phyloP scores from a whole-genome alignment of 2,888 invertebrate genomes.

The Lasius platythorax region DNA sequence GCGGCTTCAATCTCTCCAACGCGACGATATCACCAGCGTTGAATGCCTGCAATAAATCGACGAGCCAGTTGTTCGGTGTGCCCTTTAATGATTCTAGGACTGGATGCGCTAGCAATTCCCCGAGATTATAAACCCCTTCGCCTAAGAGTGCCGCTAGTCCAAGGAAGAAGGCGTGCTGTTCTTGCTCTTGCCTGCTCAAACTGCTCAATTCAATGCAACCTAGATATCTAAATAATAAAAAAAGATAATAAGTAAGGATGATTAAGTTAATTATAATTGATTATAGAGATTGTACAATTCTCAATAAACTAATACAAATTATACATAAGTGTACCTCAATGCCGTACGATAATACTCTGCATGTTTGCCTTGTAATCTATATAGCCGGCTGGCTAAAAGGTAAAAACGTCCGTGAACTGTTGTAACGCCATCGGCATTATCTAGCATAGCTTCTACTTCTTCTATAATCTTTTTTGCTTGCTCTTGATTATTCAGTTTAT shows the following conservation, averaged over 20 bases:
- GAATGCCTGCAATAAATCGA: slow-evolving; percentile 94
- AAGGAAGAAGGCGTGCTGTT: slow-evolving; percentile 95
- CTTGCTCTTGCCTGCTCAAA: slow-evolving; percentile 89
- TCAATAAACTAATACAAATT: not conserved
- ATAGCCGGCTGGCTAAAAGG: slow-evolving; percentile 96
- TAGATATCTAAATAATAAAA: slow-evolving; percentile 87
- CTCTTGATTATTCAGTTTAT: slow-evolving; percentile 92
- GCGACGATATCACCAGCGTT: slow-evolving; percentile 93
- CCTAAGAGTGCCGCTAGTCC: slow-evolving; percentile 98
- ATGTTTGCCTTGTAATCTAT: slow-evolving; percentile 94
- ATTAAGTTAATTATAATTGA: not conserved
- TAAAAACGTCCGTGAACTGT: slow-evolving; percentile 98
- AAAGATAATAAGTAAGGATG: not conserved
- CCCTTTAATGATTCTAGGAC: slow-evolving; percentile 94
- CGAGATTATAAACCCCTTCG: slow-evolving; percentile 98
- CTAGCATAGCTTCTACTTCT: slow-evolving; percentile 93
- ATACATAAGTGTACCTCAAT: slow-evolving; percentile 88
- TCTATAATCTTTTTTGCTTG: slow-evolving; percentile 95
- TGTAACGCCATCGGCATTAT: slow-evolving; percentile 96
- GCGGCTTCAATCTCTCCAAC: slow-evolving; percentile 91
- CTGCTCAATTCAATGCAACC: slow-evolving; percentile 92
- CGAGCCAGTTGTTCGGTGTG: slow-evolving; percentile 95
- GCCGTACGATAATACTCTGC: slow-evolving; percentile 98
- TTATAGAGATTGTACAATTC: not conserved
- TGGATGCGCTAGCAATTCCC: slow-evolving; percentile 98